Percentiles rank a stretch among this genome's conserved stretches.
These are phyloP conservation scores for Talpa occidentalis DNA, from an alignment of 2,113 vertebrate genomes.

Conservation along the genomic window DNA sequence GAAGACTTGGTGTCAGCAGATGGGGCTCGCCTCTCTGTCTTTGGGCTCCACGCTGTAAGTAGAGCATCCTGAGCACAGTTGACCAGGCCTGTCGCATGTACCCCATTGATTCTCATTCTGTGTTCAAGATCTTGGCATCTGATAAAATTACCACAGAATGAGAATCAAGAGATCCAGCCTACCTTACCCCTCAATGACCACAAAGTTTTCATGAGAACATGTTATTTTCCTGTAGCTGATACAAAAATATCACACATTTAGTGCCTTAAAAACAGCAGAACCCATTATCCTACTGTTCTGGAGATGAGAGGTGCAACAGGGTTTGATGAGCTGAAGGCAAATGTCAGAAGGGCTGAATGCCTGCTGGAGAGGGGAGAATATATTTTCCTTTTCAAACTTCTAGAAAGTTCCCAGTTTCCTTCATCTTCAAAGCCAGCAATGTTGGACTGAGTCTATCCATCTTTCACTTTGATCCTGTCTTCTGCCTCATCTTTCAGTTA, in stretches of 20 bases:
- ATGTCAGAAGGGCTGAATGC: neutral
- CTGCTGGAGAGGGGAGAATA: neutral
- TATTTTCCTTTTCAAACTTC: neutral
- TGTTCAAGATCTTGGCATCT: neutral
- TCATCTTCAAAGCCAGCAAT: neutral
- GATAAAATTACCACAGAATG: neutral
- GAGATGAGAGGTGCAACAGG: neutral
- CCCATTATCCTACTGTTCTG: neutral
- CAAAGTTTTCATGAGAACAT: neutral
- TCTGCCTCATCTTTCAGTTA: neutral
- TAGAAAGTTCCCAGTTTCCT: neutral
- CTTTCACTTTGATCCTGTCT: neutral
- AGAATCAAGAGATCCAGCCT: neutral
- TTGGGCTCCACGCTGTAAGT: neutral
- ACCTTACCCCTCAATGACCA: neutral
- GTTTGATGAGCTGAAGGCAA: neutral
- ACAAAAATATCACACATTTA: neutral
- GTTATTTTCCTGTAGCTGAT: neutral
- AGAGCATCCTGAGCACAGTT: neutral
- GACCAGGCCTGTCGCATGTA: neutral
- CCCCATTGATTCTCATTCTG: too few species aligned
- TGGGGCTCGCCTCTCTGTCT: neutral
- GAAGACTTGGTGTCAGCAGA: neutral
- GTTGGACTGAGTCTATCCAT: rapidly evolving
- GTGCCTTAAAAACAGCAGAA: neutral